phyloP scores from a whole-genome alignment of 1,140 invertebrate species.

The Mylabris phalerata region DNA sequence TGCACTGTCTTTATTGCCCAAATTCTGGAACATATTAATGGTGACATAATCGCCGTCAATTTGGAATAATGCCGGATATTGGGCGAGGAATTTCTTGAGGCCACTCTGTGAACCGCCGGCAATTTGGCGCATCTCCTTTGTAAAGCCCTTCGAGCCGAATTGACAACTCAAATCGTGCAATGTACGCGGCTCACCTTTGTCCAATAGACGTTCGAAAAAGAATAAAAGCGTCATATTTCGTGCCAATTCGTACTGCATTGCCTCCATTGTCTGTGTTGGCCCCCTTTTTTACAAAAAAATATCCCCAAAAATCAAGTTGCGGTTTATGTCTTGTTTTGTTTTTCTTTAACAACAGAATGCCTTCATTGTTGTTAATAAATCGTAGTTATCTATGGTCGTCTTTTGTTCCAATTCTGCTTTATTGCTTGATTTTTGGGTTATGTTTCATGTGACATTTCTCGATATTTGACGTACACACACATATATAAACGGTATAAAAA shows the following conservation, averaged over 20 bases:
- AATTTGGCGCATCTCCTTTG: conserved; percentile 92
- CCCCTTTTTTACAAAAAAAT: too few species aligned
- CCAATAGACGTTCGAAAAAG: conserved; percentile 90
- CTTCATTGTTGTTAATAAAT: too few species aligned
- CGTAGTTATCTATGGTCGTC: too few species aligned
- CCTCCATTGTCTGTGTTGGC: conserved; percentile 63
- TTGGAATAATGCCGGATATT: conserved; percentile 87
- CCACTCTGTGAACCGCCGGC: conserved; percentile 89
- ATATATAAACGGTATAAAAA: too few species aligned
- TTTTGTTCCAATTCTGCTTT: too few species aligned
- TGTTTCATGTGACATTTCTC: too few species aligned
- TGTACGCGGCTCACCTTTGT: conserved; percentile 87
- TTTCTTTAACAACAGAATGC: too few species aligned
- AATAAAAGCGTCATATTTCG: conserved; percentile 92
- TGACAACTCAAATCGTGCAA: conserved; percentile 94
- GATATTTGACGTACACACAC: too few species aligned
- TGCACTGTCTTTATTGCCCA: conserved; percentile 23
- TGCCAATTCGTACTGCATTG: conserved; percentile 86
- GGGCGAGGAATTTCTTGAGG: conserved; percentile 82
- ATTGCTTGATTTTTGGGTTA: too few species aligned
- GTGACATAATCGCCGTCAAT: conserved; percentile 89
- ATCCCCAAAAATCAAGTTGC: too few species aligned
- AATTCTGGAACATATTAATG: conserved; percentile 62
- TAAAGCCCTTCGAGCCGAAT: conserved; percentile 92
- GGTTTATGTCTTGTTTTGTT: too few species aligned